Evolutionary conservation across 2,113 vertebrate species (phyloP), one percentile per base, ranked within the genome.

Genomic region (Nematolebias whitei): DNA sequence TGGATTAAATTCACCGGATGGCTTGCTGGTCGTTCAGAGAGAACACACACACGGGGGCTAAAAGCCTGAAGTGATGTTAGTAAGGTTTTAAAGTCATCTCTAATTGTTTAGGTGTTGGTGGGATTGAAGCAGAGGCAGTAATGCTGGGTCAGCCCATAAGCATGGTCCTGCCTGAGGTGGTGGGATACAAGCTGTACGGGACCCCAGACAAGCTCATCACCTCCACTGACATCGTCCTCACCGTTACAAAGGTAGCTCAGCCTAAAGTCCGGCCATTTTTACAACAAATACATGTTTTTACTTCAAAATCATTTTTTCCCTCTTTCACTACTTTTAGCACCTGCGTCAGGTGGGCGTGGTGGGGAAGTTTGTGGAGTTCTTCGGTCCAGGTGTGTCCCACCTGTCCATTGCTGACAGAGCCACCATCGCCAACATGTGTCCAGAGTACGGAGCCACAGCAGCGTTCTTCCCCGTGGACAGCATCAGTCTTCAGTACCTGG

Each of bases 401-500:
- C 80, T 99, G 40, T 99, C 97, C 13, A 98, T 99, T 40, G 97
- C 98, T n/a, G 98, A 98, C 85, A 85, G 98, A 79, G 98, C 98
- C 77, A 99, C 98, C 9, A 98, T 99, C 68, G 94, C 98, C 74
- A 99, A 99, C 87, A 99, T 99, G 98, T 99, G 98, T 72, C 98
- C 98, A 0, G 98, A 99, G 70, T 99, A 99, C 0, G 98, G 98
- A 23, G 98, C 98, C 26, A 99, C 97, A 0, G 96, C 96, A 1
- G 97, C 95, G 2, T 99, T 95, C 81, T 99, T 99, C 84, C 97
- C 98, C 0, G 96, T 98, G 35, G 98, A 99, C 74, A 71, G 94
- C 15, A 75, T 97, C 80, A 98, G 97, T 81, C 83, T 99, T 23
- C 92, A 90, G 19, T 99, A 99, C 83, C 92, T 99, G 3, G 63